Base-by-base conservation (phyloP, 2,113 vertebrate genomes). In the Morone saxatilis region DNA sequence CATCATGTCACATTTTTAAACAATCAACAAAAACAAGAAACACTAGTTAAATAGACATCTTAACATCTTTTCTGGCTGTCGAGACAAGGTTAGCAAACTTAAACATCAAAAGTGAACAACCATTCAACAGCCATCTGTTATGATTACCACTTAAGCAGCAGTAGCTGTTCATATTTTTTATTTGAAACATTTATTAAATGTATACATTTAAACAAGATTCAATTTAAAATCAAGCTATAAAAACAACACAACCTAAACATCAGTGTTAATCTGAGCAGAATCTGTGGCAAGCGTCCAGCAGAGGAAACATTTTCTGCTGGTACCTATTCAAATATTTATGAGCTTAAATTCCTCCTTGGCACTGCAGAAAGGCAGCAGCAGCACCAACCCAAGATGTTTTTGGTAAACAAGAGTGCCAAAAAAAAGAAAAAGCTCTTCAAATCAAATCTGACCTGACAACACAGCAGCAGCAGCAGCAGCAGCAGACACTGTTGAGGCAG, bases 401-500 rank as follows among this genome's bases (percentile, higher is more conserved):
- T 54, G 38, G 41, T 69, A 20, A 63, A 74, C 19, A 38, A 47
- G 41, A 50, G 19, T 7, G 54, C 8, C 3, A 1, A 66, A 43
- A 45, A 16, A 73, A 59, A 22, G 12, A n/a, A 70, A 50, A 45
- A 56, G 6, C 11, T 47, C 62, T 5, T 50, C 36, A 1, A 10
- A 25, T 54, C 2, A 76, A 63, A 66, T 68, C 85, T 86, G 45
- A 94, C 93, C 92, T 89, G 82, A 67, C 17, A 57, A 19, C 20
- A 41, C 56, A 31, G 75, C 36, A 51, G 54, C 62, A 31, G 75
- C 20, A 19, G 53, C 48, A 59, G 75, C 45, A 47, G 45, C 45
- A 47, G 45, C n/a, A 17, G 75, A 50, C 4, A 10, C 51, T 5
- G 71, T 36, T 20, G 77, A 45, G 17, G 80, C n/a, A 19, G 80